A percentile compares a stretch with the other conserved stretches of the same genome.
Conservation (phyloP, 1,140 invertebrate species). For the Melitaea cinxia region DNA sequence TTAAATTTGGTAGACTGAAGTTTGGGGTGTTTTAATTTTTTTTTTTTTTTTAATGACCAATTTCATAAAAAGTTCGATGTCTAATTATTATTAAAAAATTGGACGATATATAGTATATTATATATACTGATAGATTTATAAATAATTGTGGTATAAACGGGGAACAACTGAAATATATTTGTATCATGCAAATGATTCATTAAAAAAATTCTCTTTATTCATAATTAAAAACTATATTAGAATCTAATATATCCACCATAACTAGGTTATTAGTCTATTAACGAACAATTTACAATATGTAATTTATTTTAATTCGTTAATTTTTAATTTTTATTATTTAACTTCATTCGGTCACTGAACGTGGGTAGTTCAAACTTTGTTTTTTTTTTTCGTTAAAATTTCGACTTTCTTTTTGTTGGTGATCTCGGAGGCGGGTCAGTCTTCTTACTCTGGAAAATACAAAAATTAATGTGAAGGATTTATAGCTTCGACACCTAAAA, state of each 20-base stretch:
- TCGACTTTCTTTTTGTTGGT: constrained; percentile 67
- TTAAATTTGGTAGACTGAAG: no score
- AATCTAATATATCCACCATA: constrained; percentile 8
- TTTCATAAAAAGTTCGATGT: no score
- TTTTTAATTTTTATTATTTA: background rate
- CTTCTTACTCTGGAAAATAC: constrained; percentile 69
- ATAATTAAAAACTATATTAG: constrained; percentile 10
- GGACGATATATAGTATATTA: no score
- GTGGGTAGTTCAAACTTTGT: background rate
- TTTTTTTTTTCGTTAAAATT: constrained; percentile 28
- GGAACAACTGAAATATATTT: no score
- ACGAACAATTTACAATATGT: background rate
- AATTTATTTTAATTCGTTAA: background rate
- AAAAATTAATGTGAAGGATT: no score
- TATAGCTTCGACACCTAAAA: no score
- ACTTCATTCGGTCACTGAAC: constrained; percentile 14
- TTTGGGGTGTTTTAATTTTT: no score
- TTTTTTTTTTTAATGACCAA: no score
- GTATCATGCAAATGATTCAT: no score
- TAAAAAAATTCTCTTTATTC: background rate
- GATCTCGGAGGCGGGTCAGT: constrained; percentile 67
- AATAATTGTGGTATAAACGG: no score
- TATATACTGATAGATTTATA: no score
- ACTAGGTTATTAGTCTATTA: background rate
- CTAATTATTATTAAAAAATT: no score